phyloP scores from a whole-genome alignment of 2,888 invertebrate species.

The Chironomus riparius region DNA sequence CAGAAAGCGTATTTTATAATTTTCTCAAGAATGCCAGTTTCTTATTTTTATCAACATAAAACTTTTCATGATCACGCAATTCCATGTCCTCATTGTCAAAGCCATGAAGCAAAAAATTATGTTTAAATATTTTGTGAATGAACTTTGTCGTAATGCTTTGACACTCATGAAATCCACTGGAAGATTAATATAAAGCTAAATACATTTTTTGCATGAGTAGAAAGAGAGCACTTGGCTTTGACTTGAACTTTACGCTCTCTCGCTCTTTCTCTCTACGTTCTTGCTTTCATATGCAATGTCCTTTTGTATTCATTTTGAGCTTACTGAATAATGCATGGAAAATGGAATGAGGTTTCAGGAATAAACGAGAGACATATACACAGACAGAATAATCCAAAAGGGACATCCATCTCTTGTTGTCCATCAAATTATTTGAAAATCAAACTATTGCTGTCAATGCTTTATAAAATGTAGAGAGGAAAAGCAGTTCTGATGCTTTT shows the following conservation, averaged over 20 bases:
- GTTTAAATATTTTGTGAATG: constrained; percentile 11
- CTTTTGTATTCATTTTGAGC: neutral
- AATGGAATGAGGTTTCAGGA: neutral
- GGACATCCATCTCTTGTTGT: neutral
- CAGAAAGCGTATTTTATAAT: too few relatives aligned
- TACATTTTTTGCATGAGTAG: neutral
- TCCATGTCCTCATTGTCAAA: neutral
- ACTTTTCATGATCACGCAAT: neutral
- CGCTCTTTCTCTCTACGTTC: neutral
- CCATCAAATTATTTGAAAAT: neutral
- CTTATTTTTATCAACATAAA: neutral
- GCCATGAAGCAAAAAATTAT: neutral
- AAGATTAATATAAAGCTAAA: constrained; percentile 3
- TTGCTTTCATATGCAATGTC: neutral
- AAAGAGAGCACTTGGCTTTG: neutral
- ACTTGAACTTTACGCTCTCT: neutral
- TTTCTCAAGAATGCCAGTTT: too few relatives aligned
- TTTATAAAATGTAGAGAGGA: too few relatives aligned
- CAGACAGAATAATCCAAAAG: too few relatives aligned
- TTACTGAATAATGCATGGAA: constrained; percentile 3
- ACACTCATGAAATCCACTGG: constrained; percentile 21
- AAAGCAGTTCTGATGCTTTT: neutral
- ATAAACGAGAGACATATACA: too few relatives aligned
- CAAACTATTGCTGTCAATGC: neutral
- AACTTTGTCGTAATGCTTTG: constrained; percentile 18